Percentiles rank a stretch among this genome's conserved stretches.
Conservation (phyloP, 2,113 vertebrate species). For the Pelmatolapia mariae region DNA sequence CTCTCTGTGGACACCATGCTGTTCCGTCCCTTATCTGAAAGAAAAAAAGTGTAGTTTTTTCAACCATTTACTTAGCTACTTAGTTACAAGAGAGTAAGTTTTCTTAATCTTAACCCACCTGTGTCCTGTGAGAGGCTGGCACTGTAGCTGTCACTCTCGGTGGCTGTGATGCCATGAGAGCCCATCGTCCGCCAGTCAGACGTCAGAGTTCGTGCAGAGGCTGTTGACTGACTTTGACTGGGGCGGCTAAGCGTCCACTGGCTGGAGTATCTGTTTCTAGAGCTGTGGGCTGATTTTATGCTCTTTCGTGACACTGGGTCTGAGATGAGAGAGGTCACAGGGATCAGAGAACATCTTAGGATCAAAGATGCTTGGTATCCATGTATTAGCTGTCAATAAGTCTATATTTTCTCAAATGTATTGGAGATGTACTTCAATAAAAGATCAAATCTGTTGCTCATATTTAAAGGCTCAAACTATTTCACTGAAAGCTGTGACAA, state of each 20-base stretch:
- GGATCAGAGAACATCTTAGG: neutral
- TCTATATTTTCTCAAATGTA: neutral
- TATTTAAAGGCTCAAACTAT: neutral
- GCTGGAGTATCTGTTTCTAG: slow-evolving; percentile 95
- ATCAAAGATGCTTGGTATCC: neutral
- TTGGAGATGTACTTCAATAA: neutral
- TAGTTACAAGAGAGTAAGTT: neutral
- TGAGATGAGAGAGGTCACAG: slow-evolving; percentile 56
- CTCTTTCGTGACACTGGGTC: slow-evolving; percentile 96
- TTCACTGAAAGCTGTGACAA: neutral
- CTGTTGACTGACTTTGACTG: slow-evolving; percentile 89
- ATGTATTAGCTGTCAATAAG: neutral
- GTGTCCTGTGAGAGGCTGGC: slow-evolving; percentile 98
- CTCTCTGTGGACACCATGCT: slow-evolving; percentile 99
- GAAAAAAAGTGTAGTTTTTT: neutral
- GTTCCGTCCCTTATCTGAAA: slow-evolving; percentile 91
- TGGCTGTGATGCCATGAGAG: slow-evolving; percentile 93
- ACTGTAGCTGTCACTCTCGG: slow-evolving; percentile 98
- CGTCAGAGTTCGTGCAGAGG: slow-evolving; percentile 89
- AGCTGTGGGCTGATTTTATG: slow-evolving; percentile 92
- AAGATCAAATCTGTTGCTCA: neutral
- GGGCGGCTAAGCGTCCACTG: slow-evolving; percentile 94
- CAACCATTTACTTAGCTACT: neutral
- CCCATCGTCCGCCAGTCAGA: slow-evolving; percentile 96
- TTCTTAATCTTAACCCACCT: slow-evolving; percentile 48